Conservation (phyloP, 2,888 invertebrate species). For the Parochlus steinenii region DNA sequence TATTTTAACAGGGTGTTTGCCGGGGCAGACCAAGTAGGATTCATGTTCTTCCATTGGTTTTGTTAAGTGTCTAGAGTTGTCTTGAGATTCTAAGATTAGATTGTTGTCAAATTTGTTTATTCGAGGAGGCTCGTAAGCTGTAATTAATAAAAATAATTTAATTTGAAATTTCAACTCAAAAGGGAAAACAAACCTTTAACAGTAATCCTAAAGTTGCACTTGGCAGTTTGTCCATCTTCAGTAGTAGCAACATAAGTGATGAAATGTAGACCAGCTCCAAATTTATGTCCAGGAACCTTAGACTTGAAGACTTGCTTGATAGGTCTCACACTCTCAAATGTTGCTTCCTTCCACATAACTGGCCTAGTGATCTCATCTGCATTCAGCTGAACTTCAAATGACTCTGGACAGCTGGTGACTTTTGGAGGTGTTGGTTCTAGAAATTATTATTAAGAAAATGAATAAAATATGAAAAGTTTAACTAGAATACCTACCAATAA, state of each 20-base stretch:
- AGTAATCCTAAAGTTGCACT: slow-evolving; percentile 44
- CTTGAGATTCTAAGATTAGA: no score
- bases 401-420: slow-evolving; percentile 40
- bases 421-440: slow-evolving; percentile 38
- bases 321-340: slow-evolving; percentile 39
- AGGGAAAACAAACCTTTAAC: slow-evolving; percentile 33
- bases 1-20: slow-evolving; percentile 24
- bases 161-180: no score
- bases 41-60: slow-evolving; percentile 22
- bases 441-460: no score
- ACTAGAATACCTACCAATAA: slow-evolving; percentile 30
- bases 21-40: slow-evolving; percentile 27
- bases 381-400: slow-evolving; percentile 38
- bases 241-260: slow-evolving; percentile 47
- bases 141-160: no score
- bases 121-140: no score
- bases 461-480: no score
- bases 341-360: slow-evolving; percentile 47
- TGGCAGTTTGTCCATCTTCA: slow-evolving; percentile 40
- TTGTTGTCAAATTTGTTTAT: no score
- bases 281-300: slow-evolving; percentile 42
- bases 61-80: no score
- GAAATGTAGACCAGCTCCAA: slow-evolving; percentile 41
- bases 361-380: slow-evolving; percentile 36
- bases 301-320: slow-evolving; percentile 41